Conservation (phyloP, 1,140 invertebrate species). For the Pomacea maculata region DNA sequence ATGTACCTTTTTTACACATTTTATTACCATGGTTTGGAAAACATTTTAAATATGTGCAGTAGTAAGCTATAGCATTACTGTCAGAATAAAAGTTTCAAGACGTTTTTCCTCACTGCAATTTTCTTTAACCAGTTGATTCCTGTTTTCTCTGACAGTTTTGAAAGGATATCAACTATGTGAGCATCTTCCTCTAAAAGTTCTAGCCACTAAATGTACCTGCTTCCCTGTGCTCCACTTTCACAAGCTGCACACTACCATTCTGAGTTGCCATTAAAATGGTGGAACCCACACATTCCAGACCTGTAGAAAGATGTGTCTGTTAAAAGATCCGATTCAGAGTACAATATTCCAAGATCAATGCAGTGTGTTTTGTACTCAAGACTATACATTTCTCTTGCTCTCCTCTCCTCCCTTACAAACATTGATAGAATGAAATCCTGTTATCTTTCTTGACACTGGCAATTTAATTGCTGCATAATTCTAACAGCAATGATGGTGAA, state of each 20-base stretch:
- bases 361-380: background rate
- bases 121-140: background rate
- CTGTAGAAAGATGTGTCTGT: background rate
- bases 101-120: background rate
- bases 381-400: background rate
- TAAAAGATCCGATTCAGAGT: background rate
- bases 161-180: background rate
- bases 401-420: too few species aligned
- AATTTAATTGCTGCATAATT: too few species aligned
- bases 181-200: background rate
- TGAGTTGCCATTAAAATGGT: background rate
- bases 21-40: background rate
- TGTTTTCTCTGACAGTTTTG: background rate
- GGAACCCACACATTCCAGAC: background rate
- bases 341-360: background rate
- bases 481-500: too few species aligned
- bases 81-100: background rate
- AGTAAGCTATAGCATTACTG: background rate
- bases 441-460: too few species aligned
- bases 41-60: background rate
- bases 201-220: background rate
- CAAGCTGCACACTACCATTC: background rate
- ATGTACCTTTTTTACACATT: background rate
- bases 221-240: background rate
- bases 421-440: too few species aligned